A percentile compares a stretch with the other conserved stretches of the same genome.
phyloP scores from a whole-genome alignment of 92 coral and sea anemone genomes.

The Epizoanthus ramosus region DNA sequence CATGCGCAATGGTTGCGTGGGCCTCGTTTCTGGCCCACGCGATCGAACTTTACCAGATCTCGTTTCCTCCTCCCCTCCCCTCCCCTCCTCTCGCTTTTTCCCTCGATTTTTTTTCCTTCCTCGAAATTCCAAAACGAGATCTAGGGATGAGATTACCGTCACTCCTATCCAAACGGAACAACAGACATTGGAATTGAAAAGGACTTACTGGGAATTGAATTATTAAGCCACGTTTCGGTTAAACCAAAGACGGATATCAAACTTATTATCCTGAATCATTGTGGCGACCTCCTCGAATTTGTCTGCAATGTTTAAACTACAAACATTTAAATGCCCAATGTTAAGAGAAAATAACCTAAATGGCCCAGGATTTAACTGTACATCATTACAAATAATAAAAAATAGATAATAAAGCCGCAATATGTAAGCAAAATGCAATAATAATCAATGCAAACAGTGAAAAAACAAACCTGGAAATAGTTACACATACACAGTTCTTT shows the following conservation, averaged over 20 bases:
- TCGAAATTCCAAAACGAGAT: no score
- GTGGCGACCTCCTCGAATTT: constrained; percentile 59
- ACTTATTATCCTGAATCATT: constrained; percentile 38
- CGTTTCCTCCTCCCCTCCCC: no score
- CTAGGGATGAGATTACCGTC: no score
- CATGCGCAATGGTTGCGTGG: no score
- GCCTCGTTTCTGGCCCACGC: no score
- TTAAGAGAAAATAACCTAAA: constrained; percentile 20
- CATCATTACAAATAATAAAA: constrained; percentile 23
- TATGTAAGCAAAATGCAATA: constrained; percentile 21
- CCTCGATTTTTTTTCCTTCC: no score
- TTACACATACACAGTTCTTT: constrained; percentile 11
- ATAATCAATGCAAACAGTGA: constrained; percentile 8
- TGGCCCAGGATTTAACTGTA: constrained; percentile 53
- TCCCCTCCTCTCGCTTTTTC: no score
- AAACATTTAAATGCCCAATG: constrained; percentile 35
- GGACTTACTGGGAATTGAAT: constrained; percentile 33
- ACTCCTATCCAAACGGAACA: constrained; percentile 45
- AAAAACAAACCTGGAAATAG: constrained; percentile 20
- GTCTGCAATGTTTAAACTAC: constrained; percentile 49
- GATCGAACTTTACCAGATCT: no score
- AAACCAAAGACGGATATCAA: constrained; percentile 55
- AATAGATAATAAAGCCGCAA: constrained; percentile 40
- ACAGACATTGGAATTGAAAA: constrained; percentile 42
- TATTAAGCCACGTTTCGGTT: constrained; percentile 47